Evolutionary conservation across 2,797 vertebrate genomes (phyloP), one percentile per base, ranked within the genome.

Genomic region (Sebastolobus altivelis): DNA sequence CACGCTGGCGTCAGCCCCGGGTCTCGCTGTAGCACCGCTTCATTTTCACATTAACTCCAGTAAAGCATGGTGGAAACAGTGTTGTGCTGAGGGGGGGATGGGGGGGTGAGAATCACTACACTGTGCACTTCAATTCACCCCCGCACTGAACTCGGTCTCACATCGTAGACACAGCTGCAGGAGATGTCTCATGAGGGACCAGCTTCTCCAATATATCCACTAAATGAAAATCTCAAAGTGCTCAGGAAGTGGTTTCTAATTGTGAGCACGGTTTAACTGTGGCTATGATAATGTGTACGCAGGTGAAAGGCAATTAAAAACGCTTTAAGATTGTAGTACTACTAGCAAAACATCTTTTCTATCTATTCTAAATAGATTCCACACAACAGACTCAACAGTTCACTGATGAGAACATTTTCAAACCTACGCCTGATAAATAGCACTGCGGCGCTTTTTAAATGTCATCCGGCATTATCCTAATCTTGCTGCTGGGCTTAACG

Each of bases 11-110:
- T 79, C 85, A 81, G 90, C 90, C 87, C 82, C 38, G 35, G 89
- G 87, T 89, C 91, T 88, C 74, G 35, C 82, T 86, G 86, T 83
- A 90, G 87, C 89, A 86, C 89, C 65, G 91, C 90, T 93, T 94
- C 92, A 93, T 95, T 94, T 94, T 91, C 93, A 90, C 93, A 94
- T 94, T 92, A 94, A 90, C 93, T 92, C 89, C 82, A 80, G 89
- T 72, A 93, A 93, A 93, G 90, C 88, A 84, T 81, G 84, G 85
- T 90, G 92, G 84, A 93, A 92, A 90, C 89, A 90, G 86, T 35
- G 55, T 25, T 67, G 85, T 74, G 79, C 80, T 67, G 81, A 67
- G 81, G 62, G 46, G 20, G 33, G 29, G 13, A 16, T 16, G 66
- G 69, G 75, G 80, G 77, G 87, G 1, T 18, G 85, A 83, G 81